Base-by-base conservation (phyloP, 2,113 vertebrate genomes). In the Rhabdomys dilectus region DNA sequence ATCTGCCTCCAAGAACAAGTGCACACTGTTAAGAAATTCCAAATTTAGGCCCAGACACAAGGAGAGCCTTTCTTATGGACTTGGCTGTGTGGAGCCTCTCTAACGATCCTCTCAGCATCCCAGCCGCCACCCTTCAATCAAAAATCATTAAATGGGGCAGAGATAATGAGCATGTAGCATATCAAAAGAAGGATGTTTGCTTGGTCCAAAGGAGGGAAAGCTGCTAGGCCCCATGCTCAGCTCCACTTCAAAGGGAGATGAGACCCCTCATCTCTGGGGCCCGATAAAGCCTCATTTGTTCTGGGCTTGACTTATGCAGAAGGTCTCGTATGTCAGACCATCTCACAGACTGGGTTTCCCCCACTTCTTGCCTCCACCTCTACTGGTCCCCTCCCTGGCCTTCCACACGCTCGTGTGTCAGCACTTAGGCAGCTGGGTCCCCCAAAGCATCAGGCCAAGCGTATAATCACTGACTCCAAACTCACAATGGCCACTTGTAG, bases 241-340 rank as follows among this genome's bases (percentile, higher is more conserved):
- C 97, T 96, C 91, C 96, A 98, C 99, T 99, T 99, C 99, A 99
- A 99, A 99, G 99, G 98, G 96, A 95, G 98, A 98, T 96, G 97
- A 98, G 98, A 98, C 96, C 95, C 96, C 98, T 97, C 89, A n/a
- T 98, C 98, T 97, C 94, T 96, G 97, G 97, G 98, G 97, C 96
- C 95, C 53, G 97, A 99, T 98, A 99, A 99, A 99, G 98, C 98
- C 97, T 98, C 98, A 98, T 99, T 99, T 99, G 99, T 99, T 99
- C 98, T 98, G 98, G 98, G 98, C 97, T 98, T 99, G 99, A 99
- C 99, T 99, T 99, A 98, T 99, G 99, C 98, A 98, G 98, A 99
- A 98, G 98, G 98, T 98, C 99, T 99, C 98, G 98, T 98, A 98
- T 99, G 99, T 98, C 89, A 72, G 96, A 98, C 98, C 98, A 97